Base-by-base conservation (phyloP, 2,797 vertebrate genomes). In the Enteromius argenteus region DNA sequence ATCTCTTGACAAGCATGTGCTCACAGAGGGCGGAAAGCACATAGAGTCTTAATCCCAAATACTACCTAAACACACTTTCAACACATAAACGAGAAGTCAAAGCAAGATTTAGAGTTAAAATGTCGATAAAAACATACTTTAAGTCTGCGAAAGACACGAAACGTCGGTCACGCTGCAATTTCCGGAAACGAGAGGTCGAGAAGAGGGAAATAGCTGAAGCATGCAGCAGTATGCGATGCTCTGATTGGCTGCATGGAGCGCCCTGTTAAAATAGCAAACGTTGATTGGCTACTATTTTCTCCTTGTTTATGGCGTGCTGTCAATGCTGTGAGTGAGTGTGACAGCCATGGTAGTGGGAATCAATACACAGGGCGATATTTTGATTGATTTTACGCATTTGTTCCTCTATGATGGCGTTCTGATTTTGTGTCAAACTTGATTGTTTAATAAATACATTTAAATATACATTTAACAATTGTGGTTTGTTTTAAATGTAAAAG, bases 91-190 rank as follows among this genome's bases (percentile, higher is more conserved):
- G 1, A n/a, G 0, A 10, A 8, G 3, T 58, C 56, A 67, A 3
- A 27, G 6, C 11, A n/a, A 27, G 10, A 39, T 15, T n/a, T 17
- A 21, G 14, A 14, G 14, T 15, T 21, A 15, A 9, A 1, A 30
- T 79, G 39, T 19, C n/a, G 0, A 0, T 13, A 0, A 10, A 30
- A 23, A 94, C 96, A 94, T 94, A 96, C 96, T 96, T 96, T 96
- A 96, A 96, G 96, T 95, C 96, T 96, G 77, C n/a, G 89, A 92
- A 13, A 95, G 96, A 96, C 96, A 94, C 96, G 95, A 96, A 96
- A 96, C 96, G 95, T 93, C 86, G 92, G 94, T 92, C 95, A 94
- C 96, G 95, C 96, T 94, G 84, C 53, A 71, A 81, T 89, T 86
- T 93, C 90, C 90, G 89, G 91, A 90, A 91, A 91, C 90, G 88